Base-by-base conservation (phyloP, 2,113 vertebrate genomes). In the Macrotis lagotis region DNA sequence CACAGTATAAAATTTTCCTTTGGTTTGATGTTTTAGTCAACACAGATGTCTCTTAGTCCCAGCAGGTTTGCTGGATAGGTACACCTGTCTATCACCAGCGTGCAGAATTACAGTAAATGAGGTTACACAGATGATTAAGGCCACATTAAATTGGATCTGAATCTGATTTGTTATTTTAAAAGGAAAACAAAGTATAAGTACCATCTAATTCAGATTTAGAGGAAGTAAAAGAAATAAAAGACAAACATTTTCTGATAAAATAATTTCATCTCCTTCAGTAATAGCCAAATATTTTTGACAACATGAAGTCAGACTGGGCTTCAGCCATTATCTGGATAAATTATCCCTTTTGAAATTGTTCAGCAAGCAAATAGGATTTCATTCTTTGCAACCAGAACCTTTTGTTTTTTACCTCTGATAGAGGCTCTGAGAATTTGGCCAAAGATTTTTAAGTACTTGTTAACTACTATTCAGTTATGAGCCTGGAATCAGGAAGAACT, bases 61-160 rank as follows among this genome's bases (percentile, higher is more conserved):
- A 74, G 28, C n/a, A 92, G 25, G 47, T 24, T 59, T 91, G 25
- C 44, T 93, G 31, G 48, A 24, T 22, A 24, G 66, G n/a, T 90
- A 25, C 26, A 5, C 92, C 19, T 83, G 66, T 44, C 66, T 83
- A 19, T 95, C 51, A 37, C 31, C 95, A 50, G 24, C 50, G 3
- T 66, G 31, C 5, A 51, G 89, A 93, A 3, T 66, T 74, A 3
- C 47, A 88, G 88, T 51, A 93, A 93, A 89, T 96, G 51, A 89
- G 89, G 92, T 50, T 88, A 89, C 28, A 2, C 50, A 0, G 22
- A 94, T 91, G 91, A 95, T 97, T 97, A 95, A 88, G 94, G 66
- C 11, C 59, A 47, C 25, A 8, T 83, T 83, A 91, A 93, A 94
- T 51, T 91, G 90, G 14, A 48, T 95, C 52, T 47, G 48, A 8